Conservation (phyloP, 2,888 invertebrate species). For the Aphodius granarius region DNA sequence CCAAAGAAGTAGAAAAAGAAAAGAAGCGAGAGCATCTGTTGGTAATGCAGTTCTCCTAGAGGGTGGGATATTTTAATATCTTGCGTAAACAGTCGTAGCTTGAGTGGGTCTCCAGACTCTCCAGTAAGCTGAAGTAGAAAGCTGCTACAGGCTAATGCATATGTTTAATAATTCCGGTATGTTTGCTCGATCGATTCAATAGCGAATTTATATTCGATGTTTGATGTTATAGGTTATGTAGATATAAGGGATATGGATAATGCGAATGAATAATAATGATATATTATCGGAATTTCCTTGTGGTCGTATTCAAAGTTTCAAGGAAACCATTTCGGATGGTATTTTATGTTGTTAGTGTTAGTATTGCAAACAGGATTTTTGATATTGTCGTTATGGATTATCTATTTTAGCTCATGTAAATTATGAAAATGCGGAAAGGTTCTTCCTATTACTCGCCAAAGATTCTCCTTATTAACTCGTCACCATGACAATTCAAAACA, state of each 20-base stretch:
- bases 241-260: not conserved
- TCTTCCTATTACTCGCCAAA: no score
- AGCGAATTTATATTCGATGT: not conserved
- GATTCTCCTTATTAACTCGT: no score
- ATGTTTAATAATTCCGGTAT: not conserved
- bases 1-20: not conserved
- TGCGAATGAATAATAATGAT: not conserved
- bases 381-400: no score
- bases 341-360: not conserved
- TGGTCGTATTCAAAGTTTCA: not conserved
- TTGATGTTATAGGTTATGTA: not conserved
- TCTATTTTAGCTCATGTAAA: no score
- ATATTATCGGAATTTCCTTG: not conserved
- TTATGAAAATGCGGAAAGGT: no score
- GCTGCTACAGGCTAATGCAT: not conserved
- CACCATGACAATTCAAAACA: no score
- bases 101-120: not conserved
- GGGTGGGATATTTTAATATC: not conserved
- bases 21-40: not conserved
- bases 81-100: not conserved
- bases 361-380: not conserved
- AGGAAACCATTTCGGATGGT: not conserved
- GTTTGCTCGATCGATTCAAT: not conserved
- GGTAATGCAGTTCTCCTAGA: not conserved
- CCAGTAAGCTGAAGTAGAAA: not conserved